Conservation (phyloP, 35 echinoderm and acorn worm genomes). For the Patiria miniata region DNA sequence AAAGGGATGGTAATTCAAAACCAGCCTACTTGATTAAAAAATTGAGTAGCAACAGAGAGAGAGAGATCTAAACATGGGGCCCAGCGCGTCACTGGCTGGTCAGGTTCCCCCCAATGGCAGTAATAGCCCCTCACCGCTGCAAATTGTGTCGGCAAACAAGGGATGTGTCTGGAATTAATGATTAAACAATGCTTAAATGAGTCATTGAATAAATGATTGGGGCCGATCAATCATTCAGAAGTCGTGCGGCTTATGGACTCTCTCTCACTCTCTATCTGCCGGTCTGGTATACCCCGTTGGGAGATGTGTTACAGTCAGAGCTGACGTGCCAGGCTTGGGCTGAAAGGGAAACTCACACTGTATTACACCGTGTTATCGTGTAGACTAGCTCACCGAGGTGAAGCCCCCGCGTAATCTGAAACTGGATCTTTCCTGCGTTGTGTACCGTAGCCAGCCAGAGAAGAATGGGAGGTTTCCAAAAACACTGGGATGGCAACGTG, state of each 20-base stretch:
- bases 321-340: not conserved
- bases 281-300: not conserved
- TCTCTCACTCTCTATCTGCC: not conserved
- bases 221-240: constrained; percentile 16
- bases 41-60: no score
- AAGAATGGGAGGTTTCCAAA: not conserved
- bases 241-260: not conserved
- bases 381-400: not conserved
- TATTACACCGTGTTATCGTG: constrained; percentile 21
- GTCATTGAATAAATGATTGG: constrained; percentile 26
- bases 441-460: not conserved
- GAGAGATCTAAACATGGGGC: no score
- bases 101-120: no score
- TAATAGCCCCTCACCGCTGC: no score
- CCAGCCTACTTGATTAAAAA: no score
- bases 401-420: not conserved
- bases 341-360: constrained; percentile 13
- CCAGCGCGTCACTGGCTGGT: no score
- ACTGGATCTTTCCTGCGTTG: not conserved
- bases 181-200: constrained; percentile 14
- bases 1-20: no score
- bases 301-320: not conserved
- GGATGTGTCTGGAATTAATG: constrained; percentile 24
- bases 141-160: not conserved
- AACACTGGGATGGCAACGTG: not conserved